These are phyloP conservation scores for Poecilia picta DNA, from an alignment of 2,797 vertebrate species.

Conservation along the genomic window DNA sequence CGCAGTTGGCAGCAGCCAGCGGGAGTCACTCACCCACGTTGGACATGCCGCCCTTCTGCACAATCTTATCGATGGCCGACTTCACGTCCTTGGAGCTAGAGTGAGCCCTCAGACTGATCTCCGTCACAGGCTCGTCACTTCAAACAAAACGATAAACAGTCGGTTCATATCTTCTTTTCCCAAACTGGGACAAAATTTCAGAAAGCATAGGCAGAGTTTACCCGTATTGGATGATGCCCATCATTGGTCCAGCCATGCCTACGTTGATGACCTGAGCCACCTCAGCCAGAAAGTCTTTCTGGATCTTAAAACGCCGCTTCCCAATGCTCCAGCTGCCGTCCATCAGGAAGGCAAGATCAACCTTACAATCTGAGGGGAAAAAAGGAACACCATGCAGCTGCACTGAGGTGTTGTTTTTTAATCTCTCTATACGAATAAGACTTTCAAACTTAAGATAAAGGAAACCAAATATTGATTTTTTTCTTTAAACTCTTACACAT, in stretches of 20 bases:
- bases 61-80: conserved; percentile 89
- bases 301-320: conserved; percentile 93
- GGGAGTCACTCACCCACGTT: conserved; percentile 89
- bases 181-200: not conserved
- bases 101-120: conserved; percentile 89
- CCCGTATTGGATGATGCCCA: conserved; percentile 97
- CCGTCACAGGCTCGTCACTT: conserved; percentile 91
- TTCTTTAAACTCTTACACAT: not conserved
- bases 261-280: conserved; percentile 88
- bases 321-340: conserved; percentile 97
- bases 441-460: not conserved
- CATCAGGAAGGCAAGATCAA: conserved; percentile 93
- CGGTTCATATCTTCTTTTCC: not conserved
- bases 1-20: conserved; percentile 16
- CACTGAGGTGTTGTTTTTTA: not conserved
- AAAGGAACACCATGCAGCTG: not conserved
- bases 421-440: not conserved
- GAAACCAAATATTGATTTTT: not conserved
- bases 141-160: conserved; percentile 18
- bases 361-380: conserved; percentile 86
- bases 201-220: conserved; percentile 52
- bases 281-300: conserved; percentile 91
- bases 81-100: conserved; percentile 88
- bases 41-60: conserved; percentile 93
- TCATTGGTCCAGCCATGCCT: conserved; percentile 88